Conservation (phyloP, 2,113 vertebrate species). For the Brevimyrus niger region DNA sequence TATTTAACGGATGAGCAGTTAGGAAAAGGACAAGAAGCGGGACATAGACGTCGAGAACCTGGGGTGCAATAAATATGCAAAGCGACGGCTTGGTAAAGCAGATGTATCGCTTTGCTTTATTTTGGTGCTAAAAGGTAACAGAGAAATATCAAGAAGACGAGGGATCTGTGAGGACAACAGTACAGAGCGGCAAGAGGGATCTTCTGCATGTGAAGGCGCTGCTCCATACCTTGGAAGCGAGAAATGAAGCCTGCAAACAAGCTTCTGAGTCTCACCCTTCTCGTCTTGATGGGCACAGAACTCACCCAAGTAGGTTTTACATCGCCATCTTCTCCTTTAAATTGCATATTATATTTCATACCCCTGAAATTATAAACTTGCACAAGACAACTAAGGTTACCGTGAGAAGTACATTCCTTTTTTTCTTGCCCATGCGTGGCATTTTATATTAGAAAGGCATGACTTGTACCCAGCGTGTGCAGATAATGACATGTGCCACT, state of each 20-base stretch:
- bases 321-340: conserved; percentile 63
- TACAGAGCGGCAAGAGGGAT: conserved; percentile 36
- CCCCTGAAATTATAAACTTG: not conserved
- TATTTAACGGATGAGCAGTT: conserved; percentile 45
- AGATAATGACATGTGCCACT: not conserved
- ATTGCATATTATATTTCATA: not conserved
- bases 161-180: conserved; percentile 44
- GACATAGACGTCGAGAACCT: conserved; percentile 40
- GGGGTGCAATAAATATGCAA: conserved; percentile 72
- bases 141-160: conserved; percentile 39
- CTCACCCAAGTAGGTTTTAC: conserved; percentile 88
- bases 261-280: conserved; percentile 82
- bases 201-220: conserved; percentile 69
- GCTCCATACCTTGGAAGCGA: conserved; percentile 61
- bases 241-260: conserved; percentile 89
- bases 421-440: not conserved
- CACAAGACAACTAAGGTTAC: not conserved
- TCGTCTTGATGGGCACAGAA: conserved; percentile 92
- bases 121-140: conserved; percentile 59
- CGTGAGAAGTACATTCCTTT: not conserved
- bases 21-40: conserved; percentile 29
- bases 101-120: conserved; percentile 58
- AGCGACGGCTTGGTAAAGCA: conserved; percentile 62
- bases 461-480: not conserved
- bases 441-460: not conserved